A percentile compares a stretch with the other conserved stretches of the same genome.
Evolutionary conservation across 2,888 invertebrate genomes (phyloP).

Genomic region (Orgyia antiqua): DNA sequence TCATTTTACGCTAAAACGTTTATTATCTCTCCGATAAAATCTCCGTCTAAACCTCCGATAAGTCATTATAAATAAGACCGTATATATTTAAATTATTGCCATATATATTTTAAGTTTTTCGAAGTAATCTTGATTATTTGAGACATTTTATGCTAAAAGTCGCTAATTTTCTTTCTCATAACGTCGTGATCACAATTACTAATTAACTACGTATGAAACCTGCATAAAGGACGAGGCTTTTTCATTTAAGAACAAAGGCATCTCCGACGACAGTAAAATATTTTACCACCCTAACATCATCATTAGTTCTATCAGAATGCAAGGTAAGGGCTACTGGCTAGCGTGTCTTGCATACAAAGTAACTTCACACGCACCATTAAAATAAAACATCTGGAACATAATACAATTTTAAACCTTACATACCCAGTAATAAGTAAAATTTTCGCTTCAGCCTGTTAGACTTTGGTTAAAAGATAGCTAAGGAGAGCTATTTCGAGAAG

Average conservation of each 20-base stretch:
- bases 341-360: constrained; percentile 41
- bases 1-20: no score
- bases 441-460: constrained; percentile 11
- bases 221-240: no score
- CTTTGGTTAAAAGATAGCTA: constrained; percentile 23
- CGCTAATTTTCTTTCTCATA: no score
- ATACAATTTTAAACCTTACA: constrained; percentile 18
- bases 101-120: no score
- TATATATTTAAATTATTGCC: no score
- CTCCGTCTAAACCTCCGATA: no score
- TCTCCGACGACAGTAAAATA: constrained; percentile 15
- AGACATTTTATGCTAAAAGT: no score
- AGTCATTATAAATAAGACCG: no score
- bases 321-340: constrained; percentile 25
- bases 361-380: constrained; percentile 20
- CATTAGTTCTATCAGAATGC: constrained; percentile 50
- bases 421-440: constrained; percentile 11
- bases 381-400: constrained; percentile 17
- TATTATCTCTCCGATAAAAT: no score
- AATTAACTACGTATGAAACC: no score
- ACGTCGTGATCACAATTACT: no score
- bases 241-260: neutral
- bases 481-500: constrained; percentile 38
- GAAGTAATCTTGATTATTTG: no score
- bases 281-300: constrained; percentile 34